phyloP scores from a whole-genome alignment of 2,888 invertebrate species.

The Ormyrus rosae region DNA sequence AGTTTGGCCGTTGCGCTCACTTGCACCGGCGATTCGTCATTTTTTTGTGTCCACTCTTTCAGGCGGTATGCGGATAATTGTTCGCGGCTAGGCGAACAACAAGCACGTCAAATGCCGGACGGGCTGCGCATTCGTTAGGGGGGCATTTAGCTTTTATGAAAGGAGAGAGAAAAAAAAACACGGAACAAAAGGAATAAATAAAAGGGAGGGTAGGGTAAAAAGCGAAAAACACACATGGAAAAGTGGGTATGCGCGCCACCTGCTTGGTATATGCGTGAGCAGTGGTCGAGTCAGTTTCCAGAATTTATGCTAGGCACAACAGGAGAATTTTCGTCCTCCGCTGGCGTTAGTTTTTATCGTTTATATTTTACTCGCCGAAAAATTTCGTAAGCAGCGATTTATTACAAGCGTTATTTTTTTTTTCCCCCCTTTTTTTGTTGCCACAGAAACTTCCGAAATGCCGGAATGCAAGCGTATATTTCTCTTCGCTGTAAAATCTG shows the following conservation, averaged over 20 bases:
- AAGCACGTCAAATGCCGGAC: constrained; percentile 65
- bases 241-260: constrained; percentile 16
- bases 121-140: constrained; percentile 65
- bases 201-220: neutral
- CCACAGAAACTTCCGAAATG: constrained; percentile 41
- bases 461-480: constrained; percentile 9
- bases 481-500: too few relatives aligned
- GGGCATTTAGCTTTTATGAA: constrained; percentile 60
- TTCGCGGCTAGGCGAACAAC: constrained; percentile 62
- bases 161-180: constrained; percentile 17
- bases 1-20: constrained; percentile 47
- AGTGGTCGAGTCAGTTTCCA: constrained; percentile 55
- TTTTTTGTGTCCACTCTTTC: constrained; percentile 55
- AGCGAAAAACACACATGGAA: neutral
- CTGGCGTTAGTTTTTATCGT: constrained; percentile 51
- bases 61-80: constrained; percentile 62
- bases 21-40: constrained; percentile 63
- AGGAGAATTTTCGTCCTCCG: constrained; percentile 54
- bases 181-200: constrained; percentile 55
- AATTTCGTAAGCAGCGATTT: constrained; percentile 54
- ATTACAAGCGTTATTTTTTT: constrained; percentile 37
- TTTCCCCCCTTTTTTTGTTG: constrained; percentile 5
- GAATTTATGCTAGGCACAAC: constrained; percentile 52
- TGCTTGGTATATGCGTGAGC: constrained; percentile 39
- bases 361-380: constrained; percentile 46